Conservation (phyloP, 1,140 invertebrate species). For the Venustaconcha ellipsiformis region DNA sequence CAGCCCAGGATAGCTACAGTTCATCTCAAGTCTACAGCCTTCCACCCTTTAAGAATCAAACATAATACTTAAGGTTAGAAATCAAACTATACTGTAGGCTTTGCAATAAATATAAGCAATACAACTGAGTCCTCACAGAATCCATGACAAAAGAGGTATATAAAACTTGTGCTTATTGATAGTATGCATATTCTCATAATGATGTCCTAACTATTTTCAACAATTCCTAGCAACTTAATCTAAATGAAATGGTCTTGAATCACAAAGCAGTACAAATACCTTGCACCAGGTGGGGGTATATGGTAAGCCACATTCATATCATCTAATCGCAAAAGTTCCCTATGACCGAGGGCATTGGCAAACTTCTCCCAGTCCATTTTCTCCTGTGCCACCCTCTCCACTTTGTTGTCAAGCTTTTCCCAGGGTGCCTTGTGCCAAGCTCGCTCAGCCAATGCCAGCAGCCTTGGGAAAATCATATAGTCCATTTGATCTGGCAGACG, state of each 20-base stretch:
- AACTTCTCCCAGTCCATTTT: constrained; percentile 48
- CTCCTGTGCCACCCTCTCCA: constrained; percentile 14
- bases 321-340: constrained; percentile 55
- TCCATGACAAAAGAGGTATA: no score
- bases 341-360: constrained; percentile 44
- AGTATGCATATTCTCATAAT: no score
- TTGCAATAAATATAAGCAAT: no score
- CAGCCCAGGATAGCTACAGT: constrained; percentile 50
- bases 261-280: no score
- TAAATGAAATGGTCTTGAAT: no score
- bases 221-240: no score
- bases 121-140: no score
- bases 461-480: constrained; percentile 56
- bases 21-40: constrained; percentile 39
- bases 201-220: no score
- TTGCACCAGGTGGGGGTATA: constrained; percentile 54
- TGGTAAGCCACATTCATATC: constrained; percentile 40
- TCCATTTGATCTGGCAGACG: constrained; percentile 51
- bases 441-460: constrained; percentile 58
- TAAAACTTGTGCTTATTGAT: no score
- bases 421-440: constrained; percentile 58
- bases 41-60: constrained; percentile 33
- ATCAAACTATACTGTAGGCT: no score
- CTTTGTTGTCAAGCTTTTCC: constrained; percentile 39
- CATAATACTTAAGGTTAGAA: no score